A percentile compares a stretch with the other conserved stretches of the same genome.
These are phyloP conservation scores for Lasioglossum baleicum DNA, from an alignment of 1,140 invertebrate genomes.

Conservation along the genomic window DNA sequence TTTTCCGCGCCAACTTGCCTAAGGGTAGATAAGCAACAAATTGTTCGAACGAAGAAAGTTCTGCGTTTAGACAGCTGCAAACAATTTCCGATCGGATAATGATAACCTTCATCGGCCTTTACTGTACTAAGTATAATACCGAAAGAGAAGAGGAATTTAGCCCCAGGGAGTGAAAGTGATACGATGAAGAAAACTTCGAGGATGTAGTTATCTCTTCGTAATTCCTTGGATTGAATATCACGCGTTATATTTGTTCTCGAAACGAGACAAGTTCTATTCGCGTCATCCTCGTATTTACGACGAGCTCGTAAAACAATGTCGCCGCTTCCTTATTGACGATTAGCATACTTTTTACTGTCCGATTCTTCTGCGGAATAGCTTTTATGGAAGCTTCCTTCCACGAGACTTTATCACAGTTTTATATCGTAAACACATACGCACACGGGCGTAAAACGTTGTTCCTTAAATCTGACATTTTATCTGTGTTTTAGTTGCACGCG, in stretches of 20 bases:
- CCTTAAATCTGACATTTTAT: no score
- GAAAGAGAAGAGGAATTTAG: background rate
- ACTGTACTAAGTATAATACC: background rate
- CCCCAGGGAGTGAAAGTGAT: background rate
- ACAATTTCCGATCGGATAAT: background rate
- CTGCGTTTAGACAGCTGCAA: background rate
- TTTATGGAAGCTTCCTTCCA: background rate
- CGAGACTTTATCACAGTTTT: background rate
- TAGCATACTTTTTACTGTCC: background rate
- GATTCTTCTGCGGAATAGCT: background rate
- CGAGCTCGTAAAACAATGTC: background rate
- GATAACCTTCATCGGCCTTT: background rate
- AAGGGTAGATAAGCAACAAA: background rate
- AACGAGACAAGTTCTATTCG: background rate
- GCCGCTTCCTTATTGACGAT: background rate
- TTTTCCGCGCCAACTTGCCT: background rate
- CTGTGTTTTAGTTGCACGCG: no score
- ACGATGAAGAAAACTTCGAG: background rate
- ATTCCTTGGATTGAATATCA: background rate
- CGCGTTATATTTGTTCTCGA: background rate
- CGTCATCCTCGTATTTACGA: background rate
- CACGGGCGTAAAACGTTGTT: no score
- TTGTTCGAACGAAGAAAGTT: background rate
- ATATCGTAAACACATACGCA: background rate
- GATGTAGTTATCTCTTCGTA: background rate